Evolutionary conservation across 2,888 invertebrate genomes (phyloP).

Genomic region (Microctonus aethiopoides): DNA sequence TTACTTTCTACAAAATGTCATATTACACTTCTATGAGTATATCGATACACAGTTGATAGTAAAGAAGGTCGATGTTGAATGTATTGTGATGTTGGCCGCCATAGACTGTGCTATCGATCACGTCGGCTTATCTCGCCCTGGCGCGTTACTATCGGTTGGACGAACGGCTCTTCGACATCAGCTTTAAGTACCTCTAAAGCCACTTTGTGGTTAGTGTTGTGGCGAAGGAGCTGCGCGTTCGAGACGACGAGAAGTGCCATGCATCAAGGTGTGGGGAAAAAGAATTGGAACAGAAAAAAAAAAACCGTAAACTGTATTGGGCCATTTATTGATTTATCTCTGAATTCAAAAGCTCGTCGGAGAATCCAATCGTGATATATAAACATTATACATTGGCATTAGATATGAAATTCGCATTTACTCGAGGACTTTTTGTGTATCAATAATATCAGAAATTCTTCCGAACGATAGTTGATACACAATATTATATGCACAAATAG

Average conservation of each 20-base stretch:
- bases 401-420: not conserved
- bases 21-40: too few species aligned
- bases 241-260: constrained; percentile 10
- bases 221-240: constrained; percentile 2
- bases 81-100: constrained; percentile 30
- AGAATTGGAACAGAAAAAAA: not conserved
- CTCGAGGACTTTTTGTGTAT: not conserved
- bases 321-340: not conserved
- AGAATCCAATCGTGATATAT: not conserved
- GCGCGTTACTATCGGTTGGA: constrained; percentile 33
- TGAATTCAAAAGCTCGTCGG: not conserved
- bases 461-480: too few species aligned
- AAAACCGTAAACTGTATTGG: not conserved
- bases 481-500: not conserved
- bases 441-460: not conserved
- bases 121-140: constrained; percentile 36
- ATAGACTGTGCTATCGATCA: constrained; percentile 37
- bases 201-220: constrained; percentile 37
- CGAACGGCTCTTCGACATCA: constrained; percentile 1
- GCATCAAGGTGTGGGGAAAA: constrained; percentile 18
- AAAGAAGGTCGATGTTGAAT: constrained; percentile 10
- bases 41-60: not conserved
- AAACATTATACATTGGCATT: not conserved
- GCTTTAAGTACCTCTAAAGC: constrained; percentile 35
- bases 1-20: too few species aligned